Percentiles rank a stretch among this genome's conserved stretches.
phyloP scores from a whole-genome alignment of 2,888 invertebrate genomes.

The Aspidiotus rigidus region DNA sequence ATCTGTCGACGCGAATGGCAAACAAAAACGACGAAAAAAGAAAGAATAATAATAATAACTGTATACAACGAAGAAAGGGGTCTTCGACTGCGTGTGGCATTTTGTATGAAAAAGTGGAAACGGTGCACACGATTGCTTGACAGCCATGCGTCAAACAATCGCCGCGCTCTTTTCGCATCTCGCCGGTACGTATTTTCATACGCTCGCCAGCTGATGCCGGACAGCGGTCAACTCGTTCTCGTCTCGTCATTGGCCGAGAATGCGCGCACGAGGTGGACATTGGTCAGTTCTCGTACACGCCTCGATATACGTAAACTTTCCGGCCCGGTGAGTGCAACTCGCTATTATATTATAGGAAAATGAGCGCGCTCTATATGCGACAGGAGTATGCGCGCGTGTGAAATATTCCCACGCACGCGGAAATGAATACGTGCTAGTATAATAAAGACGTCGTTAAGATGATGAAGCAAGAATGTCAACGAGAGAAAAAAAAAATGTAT shows the following conservation, averaged over 20 bases:
- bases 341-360: no score
- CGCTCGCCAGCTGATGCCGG: not conserved
- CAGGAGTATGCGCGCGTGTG: no score
- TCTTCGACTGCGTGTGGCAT: not conserved
- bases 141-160: constrained; percentile 3
- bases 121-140: not conserved
- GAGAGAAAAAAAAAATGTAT: no score
- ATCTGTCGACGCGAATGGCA: not conserved
- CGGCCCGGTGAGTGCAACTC: no score
- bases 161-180: not conserved
- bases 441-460: no score
- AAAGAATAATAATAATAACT: no score
- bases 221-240: not conserved
- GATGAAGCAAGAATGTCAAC: no score
- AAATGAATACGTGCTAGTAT: no score
- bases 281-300: constrained; percentile 1
- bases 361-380: no score
- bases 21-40: not conserved
- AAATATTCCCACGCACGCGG: no score
- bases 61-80: not conserved
- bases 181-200: not conserved
- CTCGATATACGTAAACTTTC: not conserved
- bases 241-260: not conserved
- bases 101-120: not conserved
- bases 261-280: not conserved